phyloP scores from a whole-genome alignment of 2,113 vertebrate species.

The Hyperoodon ampullatus region DNA sequence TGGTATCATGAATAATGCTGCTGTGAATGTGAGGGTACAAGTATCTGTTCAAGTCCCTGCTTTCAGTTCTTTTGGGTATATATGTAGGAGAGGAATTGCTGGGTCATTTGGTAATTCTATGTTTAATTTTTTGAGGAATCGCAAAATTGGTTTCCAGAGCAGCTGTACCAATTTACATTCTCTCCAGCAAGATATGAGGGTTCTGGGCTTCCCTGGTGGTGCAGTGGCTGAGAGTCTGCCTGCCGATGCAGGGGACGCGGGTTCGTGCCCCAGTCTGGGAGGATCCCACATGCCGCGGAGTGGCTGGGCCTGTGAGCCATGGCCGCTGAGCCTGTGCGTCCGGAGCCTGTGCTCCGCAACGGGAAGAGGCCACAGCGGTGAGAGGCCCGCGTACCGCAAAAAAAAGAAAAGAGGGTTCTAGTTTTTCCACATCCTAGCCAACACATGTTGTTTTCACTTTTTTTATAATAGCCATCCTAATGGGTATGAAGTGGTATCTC shows the following conservation, averaged over 20 bases:
- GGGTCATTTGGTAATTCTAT: background rate
- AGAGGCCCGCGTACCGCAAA: too few species aligned
- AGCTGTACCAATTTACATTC: background rate
- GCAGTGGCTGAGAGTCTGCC: too few species aligned
- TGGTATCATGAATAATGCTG: accelerated
- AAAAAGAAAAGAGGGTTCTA: too few species aligned
- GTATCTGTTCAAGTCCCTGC: background rate
- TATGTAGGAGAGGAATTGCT: background rate
- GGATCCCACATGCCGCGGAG: too few species aligned
- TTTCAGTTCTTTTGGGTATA: background rate
- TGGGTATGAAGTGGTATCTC: background rate
- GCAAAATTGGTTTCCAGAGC: background rate
- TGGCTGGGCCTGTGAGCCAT: too few species aligned
- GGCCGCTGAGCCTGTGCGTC: too few species aligned
- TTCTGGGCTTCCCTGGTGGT: too few species aligned
- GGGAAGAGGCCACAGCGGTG: too few species aligned
- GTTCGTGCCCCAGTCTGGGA: too few species aligned
- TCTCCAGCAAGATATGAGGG: too few species aligned
- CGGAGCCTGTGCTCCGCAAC: too few species aligned
- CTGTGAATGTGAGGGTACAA: background rate
- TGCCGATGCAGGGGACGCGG: too few species aligned
- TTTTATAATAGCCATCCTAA: background rate
- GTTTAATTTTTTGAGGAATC: background rate
- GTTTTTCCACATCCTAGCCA: background rate
- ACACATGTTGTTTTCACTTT: background rate